Evolutionary conservation across 1,140 invertebrate species (phyloP).

Genomic region (Saccostrea echinata): DNA sequence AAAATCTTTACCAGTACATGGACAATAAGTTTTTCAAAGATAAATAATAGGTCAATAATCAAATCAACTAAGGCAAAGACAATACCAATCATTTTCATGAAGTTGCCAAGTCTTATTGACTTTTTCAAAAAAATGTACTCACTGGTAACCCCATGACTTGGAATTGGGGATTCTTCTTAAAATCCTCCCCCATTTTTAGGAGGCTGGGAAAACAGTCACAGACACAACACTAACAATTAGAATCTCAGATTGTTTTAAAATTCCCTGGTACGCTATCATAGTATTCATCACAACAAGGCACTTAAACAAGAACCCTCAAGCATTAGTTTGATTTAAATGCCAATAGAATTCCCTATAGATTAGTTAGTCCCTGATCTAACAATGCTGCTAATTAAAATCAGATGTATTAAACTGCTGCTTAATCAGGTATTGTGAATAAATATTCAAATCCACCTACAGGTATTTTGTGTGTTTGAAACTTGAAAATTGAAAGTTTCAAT

Average conservation of each 20-base stretch:
- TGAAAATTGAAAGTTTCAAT: background rate
- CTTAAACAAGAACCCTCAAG: constrained; percentile 5
- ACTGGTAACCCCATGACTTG: constrained; percentile 49
- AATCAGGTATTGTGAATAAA: background rate
- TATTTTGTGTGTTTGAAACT: background rate
- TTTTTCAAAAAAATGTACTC: constrained; percentile 3
- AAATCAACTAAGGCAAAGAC: too few species aligned
- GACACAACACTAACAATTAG: background rate
- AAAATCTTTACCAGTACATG: too few species aligned
- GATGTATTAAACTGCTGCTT: constrained; percentile 13
- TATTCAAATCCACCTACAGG: background rate
- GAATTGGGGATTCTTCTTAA: constrained; percentile 50
- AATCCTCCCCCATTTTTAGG: constrained; percentile 48
- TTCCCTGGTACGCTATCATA: background rate
- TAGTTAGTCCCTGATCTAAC: constrained; percentile 8
- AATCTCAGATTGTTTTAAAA: constrained; percentile 21
- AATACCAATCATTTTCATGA: too few species aligned
- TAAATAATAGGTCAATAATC: too few species aligned
- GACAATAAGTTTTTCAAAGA: too few species aligned
- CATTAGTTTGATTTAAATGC: constrained; percentile 8
- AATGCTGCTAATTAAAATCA: constrained; percentile 26
- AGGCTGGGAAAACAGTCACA: background rate
- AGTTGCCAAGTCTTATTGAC: too few species aligned
- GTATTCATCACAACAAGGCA: background rate
- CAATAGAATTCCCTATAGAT: background rate